A percentile compares a stretch with the other conserved stretches of the same genome.
These are phyloP conservation scores for Spicauda simplicius DNA, from an alignment of 2,888 invertebrate genomes.

Conservation along the genomic window DNA sequence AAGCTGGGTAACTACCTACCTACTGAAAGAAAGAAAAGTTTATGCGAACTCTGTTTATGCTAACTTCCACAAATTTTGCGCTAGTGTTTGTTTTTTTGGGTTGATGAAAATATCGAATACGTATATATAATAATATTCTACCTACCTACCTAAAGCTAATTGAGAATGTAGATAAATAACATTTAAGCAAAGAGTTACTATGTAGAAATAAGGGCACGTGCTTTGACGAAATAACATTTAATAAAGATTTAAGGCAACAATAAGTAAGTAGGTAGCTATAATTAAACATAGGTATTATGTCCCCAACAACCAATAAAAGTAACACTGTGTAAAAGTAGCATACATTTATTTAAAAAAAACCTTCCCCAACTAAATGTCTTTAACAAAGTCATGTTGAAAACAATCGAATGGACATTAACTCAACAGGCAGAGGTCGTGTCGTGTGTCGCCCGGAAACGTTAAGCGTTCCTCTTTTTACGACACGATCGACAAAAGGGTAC, in stretches of 20 bases:
- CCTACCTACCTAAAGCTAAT: too few relatives aligned
- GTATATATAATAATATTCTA: too few relatives aligned
- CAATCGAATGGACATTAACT: slow-evolving; percentile 9
- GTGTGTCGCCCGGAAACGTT: slow-evolving; percentile 16
- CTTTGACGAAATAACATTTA: too few relatives aligned
- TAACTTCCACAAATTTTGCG: neutral
- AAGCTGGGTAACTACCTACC: slow-evolving; percentile 7
- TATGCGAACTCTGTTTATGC: neutral
- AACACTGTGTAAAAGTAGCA: too few relatives aligned
- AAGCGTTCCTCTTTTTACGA: slow-evolving; percentile 14
- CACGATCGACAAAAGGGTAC: slow-evolving; percentile 5
- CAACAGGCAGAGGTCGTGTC: slow-evolving; percentile 18
- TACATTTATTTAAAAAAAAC: neutral
- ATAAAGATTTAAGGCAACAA: too few relatives aligned
- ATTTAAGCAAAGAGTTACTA: neutral
- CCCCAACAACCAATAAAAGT: too few relatives aligned
- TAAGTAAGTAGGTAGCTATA: too few relatives aligned
- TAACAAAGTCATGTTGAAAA: neutral
- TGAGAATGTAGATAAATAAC: too few relatives aligned
- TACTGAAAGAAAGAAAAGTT: slow-evolving; percentile 3
- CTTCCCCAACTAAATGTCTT: neutral
- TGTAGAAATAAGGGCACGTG: too few relatives aligned
- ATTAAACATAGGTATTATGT: too few relatives aligned
- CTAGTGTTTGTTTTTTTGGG: neutral
- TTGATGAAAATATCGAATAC: neutral